Evolutionary conservation across 2,113 vertebrate genomes (phyloP), one percentile per base, ranked within the genome.

Genomic region (Nothobranchius furzeri): DNA sequence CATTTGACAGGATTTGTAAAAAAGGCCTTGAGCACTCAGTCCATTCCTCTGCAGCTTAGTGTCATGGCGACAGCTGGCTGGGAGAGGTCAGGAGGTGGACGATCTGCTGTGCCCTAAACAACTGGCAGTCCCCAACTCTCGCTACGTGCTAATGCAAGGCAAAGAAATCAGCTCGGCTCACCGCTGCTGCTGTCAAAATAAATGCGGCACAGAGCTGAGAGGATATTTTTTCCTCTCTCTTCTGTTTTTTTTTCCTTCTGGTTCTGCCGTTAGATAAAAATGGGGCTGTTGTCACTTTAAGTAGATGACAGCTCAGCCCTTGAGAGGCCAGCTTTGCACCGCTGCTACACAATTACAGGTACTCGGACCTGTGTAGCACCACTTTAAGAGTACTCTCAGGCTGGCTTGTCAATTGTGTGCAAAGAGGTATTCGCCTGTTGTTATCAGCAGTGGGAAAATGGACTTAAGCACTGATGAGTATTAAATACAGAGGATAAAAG

Each of bases 341-440:
- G 83, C 94, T 81, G 92, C 93, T 92, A 92, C 94, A 96, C 95
- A 96, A 97, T 96, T 95, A 97, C 70, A 95, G 95, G 94, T 90
- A 95, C 96, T 98, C 93, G 89, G 93, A 94, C 94, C 95, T 94
- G 94, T 96, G 95, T 96, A 92, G 95, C 94, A 94, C 94, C 92
- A 88, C 91, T 94, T 96, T 94, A 95, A 97, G 95, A 92, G 94
- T 94, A 88, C 96, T 97, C 96, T 94, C 89, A 91, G 91, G 87
- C 92, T 92, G 79, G 94, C 90, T 94, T 94, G 95, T 97, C 96
- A 95, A 93, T 91, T 91, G 94, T 90, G 91, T 91, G 93, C 93
- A 93, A 93, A 96, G 95, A 97, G 94, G 95, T 94, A 94, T 96
- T 96, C 91, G 95, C 93, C 91, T 87, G 88, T 85, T 93, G 93